Conservation (phyloP, 2,113 vertebrate genomes). For the Nicator chloris region DNA sequence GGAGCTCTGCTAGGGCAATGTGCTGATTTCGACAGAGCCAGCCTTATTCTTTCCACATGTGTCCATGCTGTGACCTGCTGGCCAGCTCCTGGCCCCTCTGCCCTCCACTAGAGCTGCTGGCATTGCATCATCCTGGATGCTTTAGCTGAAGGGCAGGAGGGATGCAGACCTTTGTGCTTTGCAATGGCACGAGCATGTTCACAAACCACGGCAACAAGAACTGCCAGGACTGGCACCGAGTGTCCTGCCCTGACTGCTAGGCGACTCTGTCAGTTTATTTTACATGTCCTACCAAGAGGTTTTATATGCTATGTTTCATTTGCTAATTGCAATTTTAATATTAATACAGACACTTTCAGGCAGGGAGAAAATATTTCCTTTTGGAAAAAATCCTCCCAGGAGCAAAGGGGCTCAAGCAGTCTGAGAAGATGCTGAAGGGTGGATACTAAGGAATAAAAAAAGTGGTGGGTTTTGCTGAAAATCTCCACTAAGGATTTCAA, state of each 20-base stretch:
- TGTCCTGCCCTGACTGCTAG: neutral
- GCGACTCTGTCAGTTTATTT: neutral
- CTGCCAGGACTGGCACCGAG: neutral
- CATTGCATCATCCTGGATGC: neutral
- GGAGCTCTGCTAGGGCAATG: neutral
- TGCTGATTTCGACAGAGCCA: accelerated
- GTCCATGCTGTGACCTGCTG: neutral
- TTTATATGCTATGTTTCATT: neutral
- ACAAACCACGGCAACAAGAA: neutral
- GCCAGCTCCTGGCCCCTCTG: neutral
- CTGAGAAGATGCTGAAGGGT: neutral
- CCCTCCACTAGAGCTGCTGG: neutral
- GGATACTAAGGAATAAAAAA: neutral
- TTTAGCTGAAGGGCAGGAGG: neutral
- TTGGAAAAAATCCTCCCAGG: neutral
- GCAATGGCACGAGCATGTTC: neutral
- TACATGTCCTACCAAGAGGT: neutral
- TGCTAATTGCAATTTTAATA: neutral
- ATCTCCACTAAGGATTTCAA: neutral
- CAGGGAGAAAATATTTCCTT: neutral
- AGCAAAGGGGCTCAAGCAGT: neutral
- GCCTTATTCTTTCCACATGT: accelerated
- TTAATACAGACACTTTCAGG: neutral
- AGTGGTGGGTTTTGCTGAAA: neutral
- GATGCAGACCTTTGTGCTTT: neutral